phyloP scores from a whole-genome alignment of 2,113 vertebrate genomes.

The Desmodus rotundus region DNA sequence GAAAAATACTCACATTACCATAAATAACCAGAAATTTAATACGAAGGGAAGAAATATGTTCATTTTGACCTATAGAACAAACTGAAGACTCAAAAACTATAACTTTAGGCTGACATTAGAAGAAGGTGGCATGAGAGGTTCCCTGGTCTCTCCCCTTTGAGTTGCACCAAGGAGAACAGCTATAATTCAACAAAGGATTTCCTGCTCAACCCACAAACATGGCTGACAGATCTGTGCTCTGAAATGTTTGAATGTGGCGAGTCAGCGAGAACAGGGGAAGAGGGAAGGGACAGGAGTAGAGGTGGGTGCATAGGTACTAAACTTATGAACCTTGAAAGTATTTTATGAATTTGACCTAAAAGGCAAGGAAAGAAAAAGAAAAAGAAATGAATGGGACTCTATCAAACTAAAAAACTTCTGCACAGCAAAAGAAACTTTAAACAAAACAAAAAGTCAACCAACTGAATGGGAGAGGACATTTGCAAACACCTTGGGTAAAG shows the following conservation, averaged over 20 bases:
- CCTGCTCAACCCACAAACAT: not conserved
- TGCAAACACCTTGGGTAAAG: too few relatives aligned
- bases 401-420: too few relatives aligned
- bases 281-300: not conserved
- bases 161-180: not conserved
- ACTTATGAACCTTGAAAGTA: too few relatives aligned
- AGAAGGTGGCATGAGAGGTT: not conserved
- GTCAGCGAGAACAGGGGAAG: not conserved
- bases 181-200: not conserved
- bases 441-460: too few relatives aligned
- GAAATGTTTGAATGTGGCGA: not conserved
- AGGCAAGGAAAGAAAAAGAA: too few relatives aligned
- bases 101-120: not conserved
- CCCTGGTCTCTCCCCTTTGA: not conserved
- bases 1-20: not conserved
- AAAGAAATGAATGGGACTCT: too few relatives aligned
- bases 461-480: too few relatives aligned
- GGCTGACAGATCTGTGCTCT: not conserved
- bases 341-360: too few relatives aligned
- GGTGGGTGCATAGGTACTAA: not conserved
- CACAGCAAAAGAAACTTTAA: too few relatives aligned
- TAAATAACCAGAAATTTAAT: conserved; percentile 15
- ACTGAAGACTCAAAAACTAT: not conserved
- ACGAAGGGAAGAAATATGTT: not conserved
- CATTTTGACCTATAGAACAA: not conserved